Base-by-base conservation (phyloP, 2,888 invertebrate genomes). In the Clunio marinus region DNA sequence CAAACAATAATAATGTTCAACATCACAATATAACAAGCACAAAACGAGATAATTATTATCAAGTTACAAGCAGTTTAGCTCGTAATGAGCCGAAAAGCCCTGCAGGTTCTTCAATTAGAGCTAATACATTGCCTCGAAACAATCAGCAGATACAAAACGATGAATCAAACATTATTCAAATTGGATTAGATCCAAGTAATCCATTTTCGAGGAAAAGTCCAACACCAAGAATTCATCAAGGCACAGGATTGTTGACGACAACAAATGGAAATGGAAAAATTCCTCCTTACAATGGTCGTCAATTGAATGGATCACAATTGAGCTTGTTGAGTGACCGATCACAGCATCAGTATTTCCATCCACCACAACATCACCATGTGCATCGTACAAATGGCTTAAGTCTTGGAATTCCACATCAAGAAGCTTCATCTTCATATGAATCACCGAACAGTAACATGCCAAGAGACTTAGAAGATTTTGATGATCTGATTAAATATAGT, bases 81-180 rank as follows among this genome's bases (percentile, higher is more conserved):
- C 13, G 68, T 2, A 68, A 58, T 55, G 68, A 68, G 25, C 68
- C 68, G 24, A 68, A 68, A 15, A 68, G 68, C 24, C 68, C 66
- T 3, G 51, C 46, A n/a, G 20, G 46, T 15, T 57, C 59, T 2
- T 80, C 24, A 75, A 77, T 70, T 13, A 77, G 88, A 45, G 88
- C 89, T 1, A 86, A 87, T 22, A 90, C 90, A 1, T 76, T 89
- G 62, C 89, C 90, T 0, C 82, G 89, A 70, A 88, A 88, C 72
- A 85, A 85, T 28, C 87, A 58, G 32, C 66, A 51, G 35, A 22
- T 20, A 5, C 57, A 58, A 35, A 28, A 28, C 28, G 58, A 57
- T 41, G 57, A 68, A 24, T 15, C 32, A 32, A 66, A 66, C 45
- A 51, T 66, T 13, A 58, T 84, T 8, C 84, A 85, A 72, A 85